Conservation (phyloP, 2,888 invertebrate genomes). For the Patella depressa region DNA sequence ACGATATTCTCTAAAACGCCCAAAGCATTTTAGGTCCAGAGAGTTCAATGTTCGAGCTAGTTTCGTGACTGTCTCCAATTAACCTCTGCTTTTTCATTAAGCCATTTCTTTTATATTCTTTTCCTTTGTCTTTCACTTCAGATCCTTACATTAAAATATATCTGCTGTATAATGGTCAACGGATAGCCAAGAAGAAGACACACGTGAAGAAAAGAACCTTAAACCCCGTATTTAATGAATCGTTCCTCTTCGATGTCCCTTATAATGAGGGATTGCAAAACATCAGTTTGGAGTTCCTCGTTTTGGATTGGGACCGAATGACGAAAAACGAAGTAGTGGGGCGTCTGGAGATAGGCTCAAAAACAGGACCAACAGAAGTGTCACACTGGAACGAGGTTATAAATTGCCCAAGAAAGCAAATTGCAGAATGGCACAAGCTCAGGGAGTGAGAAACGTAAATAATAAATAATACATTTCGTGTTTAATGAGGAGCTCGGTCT, state of each 20-base stretch:
- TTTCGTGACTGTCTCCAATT: background rate
- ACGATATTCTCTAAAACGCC: too few species aligned
- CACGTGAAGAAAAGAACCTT: slow-evolving; percentile 98
- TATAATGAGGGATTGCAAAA: slow-evolving; percentile 81
- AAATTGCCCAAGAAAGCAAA: slow-evolving; percentile 96
- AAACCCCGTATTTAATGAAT: slow-evolving; percentile 99
- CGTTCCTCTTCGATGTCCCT: slow-evolving; percentile 97
- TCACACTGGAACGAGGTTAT: slow-evolving; percentile 99
- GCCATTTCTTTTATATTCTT: background rate
- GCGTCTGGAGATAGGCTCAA: slow-evolving; percentile 88
- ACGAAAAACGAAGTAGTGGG: slow-evolving; percentile 99
- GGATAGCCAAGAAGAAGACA: slow-evolving; percentile 98
- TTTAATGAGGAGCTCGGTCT: background rate
- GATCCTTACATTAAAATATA: slow-evolving; percentile 99
- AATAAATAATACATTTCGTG: background rate
- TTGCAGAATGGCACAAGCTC: slow-evolving; percentile 99
- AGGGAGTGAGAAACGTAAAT: slow-evolving; percentile 65
- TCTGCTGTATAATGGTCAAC: slow-evolving; percentile 94
- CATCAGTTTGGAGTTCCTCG: slow-evolving; percentile 88
- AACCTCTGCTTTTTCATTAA: background rate
- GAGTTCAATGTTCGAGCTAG: too few species aligned
- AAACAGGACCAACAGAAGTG: slow-evolving; percentile 69
- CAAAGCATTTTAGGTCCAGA: too few species aligned
- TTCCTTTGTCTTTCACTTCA: slow-evolving; percentile 50
- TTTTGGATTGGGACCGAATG: slow-evolving; percentile 97